phyloP scores from a whole-genome alignment of 2,113 vertebrate genomes.

The Nicator chloris region DNA sequence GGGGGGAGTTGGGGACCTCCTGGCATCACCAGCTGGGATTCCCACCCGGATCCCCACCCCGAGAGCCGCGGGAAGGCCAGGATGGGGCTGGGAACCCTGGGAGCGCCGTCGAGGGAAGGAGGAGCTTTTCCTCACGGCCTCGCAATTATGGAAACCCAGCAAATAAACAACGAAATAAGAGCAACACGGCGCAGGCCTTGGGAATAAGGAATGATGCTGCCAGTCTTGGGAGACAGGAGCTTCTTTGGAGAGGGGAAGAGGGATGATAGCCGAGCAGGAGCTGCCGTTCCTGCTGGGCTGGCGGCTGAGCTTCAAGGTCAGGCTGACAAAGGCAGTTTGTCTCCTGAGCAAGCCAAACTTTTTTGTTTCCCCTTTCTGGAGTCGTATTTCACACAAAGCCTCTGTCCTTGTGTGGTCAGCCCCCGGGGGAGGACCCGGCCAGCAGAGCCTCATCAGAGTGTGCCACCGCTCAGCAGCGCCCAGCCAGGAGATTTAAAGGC shows the following conservation, averaged over 20 bases:
- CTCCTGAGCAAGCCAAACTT: not conserved
- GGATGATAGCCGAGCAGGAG: not conserved
- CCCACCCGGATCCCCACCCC: not conserved
- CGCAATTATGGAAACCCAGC: not conserved
- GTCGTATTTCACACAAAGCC: not conserved
- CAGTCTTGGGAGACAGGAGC: not conserved
- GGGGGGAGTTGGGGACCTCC: not conserved
- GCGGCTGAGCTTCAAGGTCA: conserved; percentile 21
- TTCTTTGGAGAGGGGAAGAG: not conserved
- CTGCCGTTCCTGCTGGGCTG: not conserved
- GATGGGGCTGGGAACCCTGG: not conserved
- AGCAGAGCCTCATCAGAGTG: not conserved
- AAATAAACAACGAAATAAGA: not conserved
- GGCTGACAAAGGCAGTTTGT: not conserved
- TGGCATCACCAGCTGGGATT: accelerated
- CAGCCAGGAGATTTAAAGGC: not conserved
- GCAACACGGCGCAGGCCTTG: not conserved
- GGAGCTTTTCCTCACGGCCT: not conserved
- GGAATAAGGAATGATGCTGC: not conserved
- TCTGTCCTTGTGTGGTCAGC: not conserved
- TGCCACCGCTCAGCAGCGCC: not conserved
- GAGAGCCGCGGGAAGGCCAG: not conserved
- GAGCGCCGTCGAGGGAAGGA: not conserved
- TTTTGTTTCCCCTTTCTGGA: not conserved
- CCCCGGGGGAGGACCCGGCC: accelerated